Conservation (phyloP, 2,888 invertebrate species). For the Nephrotoma guestfalica region DNA sequence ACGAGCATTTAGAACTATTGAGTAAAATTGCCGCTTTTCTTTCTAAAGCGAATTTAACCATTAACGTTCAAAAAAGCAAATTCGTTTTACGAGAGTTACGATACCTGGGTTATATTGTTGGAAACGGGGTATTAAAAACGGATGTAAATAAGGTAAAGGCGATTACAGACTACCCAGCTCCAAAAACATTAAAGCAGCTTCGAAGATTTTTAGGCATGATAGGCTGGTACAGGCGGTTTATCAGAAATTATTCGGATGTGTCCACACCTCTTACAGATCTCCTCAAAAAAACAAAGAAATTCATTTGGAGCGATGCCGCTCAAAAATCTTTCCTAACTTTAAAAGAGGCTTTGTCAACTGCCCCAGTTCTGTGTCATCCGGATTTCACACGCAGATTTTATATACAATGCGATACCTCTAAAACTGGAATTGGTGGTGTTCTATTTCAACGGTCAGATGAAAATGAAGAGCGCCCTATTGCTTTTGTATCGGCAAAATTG, state of each 20-base stretch:
- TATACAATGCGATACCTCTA: conserved; percentile 10
- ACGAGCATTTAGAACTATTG: not conserved
- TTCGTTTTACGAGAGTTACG: not conserved
- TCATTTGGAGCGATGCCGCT: not conserved
- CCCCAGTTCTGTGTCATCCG: not conserved
- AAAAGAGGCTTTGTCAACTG: not conserved
- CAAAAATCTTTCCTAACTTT: not conserved
- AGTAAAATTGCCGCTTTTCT: not conserved
- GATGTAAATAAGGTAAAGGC: not conserved
- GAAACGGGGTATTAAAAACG: not conserved
- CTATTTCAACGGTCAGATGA: not conserved
- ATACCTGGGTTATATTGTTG: not conserved
- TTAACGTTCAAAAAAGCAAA: not conserved
- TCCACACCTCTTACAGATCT: not conserved
- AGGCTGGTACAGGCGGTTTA: not conserved
- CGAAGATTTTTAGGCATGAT: not conserved
- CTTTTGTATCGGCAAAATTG: not conserved
- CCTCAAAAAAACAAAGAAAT: not conserved
- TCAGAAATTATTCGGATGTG: not conserved
- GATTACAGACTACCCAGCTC: not conserved
- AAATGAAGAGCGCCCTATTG: not conserved
- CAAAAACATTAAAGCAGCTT: not conserved
- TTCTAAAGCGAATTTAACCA: not conserved
- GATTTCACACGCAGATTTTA: not conserved
- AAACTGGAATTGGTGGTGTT: not conserved